phyloP scores from a whole-genome alignment of 1,140 invertebrate species.

The Leptinotarsa undecemlineata region DNA sequence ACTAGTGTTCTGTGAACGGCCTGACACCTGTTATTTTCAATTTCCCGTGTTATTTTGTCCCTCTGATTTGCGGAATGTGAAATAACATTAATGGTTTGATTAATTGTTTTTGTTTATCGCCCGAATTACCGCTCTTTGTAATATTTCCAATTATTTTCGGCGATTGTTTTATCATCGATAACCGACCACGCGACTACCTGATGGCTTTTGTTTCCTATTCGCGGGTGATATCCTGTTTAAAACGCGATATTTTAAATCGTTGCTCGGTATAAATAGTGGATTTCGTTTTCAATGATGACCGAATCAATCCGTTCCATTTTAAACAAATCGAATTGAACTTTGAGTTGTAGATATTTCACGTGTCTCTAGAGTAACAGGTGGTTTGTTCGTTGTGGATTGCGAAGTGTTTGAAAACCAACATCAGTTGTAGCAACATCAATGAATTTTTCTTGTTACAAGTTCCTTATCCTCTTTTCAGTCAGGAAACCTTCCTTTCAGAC shows the following conservation, averaged over 20 bases:
- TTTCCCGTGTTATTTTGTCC: conserved; percentile 45
- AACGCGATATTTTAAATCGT: conserved; percentile 16
- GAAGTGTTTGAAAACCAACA: no score
- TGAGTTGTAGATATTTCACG: no score
- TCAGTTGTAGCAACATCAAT: no score
- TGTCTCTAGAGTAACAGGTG: no score
- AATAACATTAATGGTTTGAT: conserved; percentile 49
- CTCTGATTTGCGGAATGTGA: conserved; percentile 40
- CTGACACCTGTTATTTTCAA: conserved; percentile 52
- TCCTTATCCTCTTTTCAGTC: no score
- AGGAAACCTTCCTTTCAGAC: no score
- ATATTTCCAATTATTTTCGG: conserved; percentile 48
- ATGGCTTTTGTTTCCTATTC: conserved; percentile 19
- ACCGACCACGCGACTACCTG: conserved; percentile 5
- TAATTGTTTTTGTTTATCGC: conserved; percentile 50
- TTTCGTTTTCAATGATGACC: neutral
- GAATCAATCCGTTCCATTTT: neutral
- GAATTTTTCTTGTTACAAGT: no score
- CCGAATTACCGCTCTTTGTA: conserved; percentile 49
- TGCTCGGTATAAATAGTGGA: neutral
- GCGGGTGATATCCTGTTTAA: conserved; percentile 16
- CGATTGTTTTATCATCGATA: conserved; percentile 35
- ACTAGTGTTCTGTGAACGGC: conserved; percentile 32
- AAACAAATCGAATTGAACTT: neutral
- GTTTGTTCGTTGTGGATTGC: no score